Evolutionary conservation across 2,888 invertebrate species (phyloP).

Genomic region (Elegia similella): DNA sequence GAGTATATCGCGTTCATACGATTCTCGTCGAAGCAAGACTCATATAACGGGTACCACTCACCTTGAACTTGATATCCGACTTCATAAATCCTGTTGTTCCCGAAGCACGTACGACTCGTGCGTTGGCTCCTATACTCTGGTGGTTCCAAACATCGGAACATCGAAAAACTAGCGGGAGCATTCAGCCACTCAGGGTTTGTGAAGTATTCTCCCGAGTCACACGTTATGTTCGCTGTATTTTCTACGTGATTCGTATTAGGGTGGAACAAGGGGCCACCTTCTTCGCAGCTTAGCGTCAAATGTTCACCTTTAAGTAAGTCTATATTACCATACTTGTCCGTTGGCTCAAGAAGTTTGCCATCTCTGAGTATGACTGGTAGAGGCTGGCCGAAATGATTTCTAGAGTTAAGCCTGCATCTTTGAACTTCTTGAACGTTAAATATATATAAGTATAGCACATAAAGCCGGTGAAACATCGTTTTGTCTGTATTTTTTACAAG

Average conservation of each 20-base stretch:
- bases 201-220: conserved; percentile 54
- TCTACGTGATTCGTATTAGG: conserved; percentile 38
- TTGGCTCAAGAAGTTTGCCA: conserved; percentile 57
- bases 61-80: conserved; percentile 59
- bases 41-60: conserved; percentile 58
- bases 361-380: conserved; percentile 58
- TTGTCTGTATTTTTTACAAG: neutral
- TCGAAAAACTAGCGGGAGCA: conserved; percentile 43
- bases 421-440: conserved; percentile 45
- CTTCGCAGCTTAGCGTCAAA: conserved; percentile 60
- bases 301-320: conserved; percentile 51
- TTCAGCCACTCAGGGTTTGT: conserved; percentile 57
- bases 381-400: conserved; percentile 58
- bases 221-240: conserved; percentile 47
- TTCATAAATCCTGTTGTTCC: conserved; percentile 51
- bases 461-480: neutral
- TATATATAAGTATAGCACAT: conserved; percentile 38
- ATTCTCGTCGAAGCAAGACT: conserved; percentile 62
- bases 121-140: conserved; percentile 52
- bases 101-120: conserved; percentile 56
- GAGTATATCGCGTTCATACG: conserved; percentile 54
- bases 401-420: conserved; percentile 53
- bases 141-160: conserved; percentile 47
- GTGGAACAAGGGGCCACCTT: conserved; percentile 45
- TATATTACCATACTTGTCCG: conserved; percentile 53